Base-by-base conservation (phyloP, 2,888 invertebrate genomes). In the Hyposoter dolosus region DNA sequence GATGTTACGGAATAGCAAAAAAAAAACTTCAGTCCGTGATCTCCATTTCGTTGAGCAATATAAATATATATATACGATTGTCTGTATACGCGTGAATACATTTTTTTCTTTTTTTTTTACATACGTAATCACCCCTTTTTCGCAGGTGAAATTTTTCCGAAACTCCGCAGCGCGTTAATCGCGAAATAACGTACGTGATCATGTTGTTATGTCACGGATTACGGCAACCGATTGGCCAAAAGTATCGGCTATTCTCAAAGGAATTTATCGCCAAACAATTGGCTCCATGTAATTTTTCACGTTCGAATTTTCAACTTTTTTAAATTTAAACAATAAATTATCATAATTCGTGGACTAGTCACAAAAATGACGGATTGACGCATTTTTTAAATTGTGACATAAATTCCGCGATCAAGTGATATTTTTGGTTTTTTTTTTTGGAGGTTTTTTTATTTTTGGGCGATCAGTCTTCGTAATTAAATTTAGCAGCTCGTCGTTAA, bases 41-140 rank as follows among this genome's bases (percentile, higher is more conserved):
- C 71, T 82, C 82, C 82, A 72, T 82, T 84, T 82, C 74, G 82
- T 83, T 87, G 85, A 63, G 82, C 80, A 85, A 85, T 28, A 50
- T 40, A 68, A 40, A 60, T 45, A 35, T 74, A 77, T 74, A 77
- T 12, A 28, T 23, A 23, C 56, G 56, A 23, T n/a, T 50, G 50
- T 50, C 17, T 17, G n/a, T 50, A 17, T 56, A 66, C 45, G 68
- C 72, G 3, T 9, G 63, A 10, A 23, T 43, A 17, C 45, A n/a
- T 77, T n/a, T 77, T 35, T 53, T 76, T 71, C 56, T 43, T 40
- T 77, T 23, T 23, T 40, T 17, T 32, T 40, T 60, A 45, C 40
- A 43, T 50, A 75, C 82, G 79, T 82, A 85, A 82, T 85, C 79
- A 66, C 65, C n/a, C 71, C 65, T 76, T 56, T 75, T 85, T 80